These are phyloP conservation scores for Phengaris arion DNA, from an alignment of 2,888 invertebrate genomes.

Conservation along the genomic window DNA sequence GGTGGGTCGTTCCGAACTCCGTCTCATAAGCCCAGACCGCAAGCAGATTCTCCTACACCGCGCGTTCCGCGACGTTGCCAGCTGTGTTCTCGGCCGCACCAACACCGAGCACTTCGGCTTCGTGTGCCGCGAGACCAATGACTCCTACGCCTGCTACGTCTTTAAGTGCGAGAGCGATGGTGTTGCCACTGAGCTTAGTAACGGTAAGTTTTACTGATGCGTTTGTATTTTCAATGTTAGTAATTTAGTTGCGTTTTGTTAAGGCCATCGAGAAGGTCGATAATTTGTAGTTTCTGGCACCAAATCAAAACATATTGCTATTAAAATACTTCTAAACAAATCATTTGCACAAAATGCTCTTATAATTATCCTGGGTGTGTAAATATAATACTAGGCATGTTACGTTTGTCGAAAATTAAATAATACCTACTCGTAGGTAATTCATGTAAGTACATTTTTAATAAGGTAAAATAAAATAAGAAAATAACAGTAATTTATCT, in stretches of 20 bases:
- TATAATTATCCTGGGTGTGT: too few species aligned
- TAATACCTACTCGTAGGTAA: too few species aligned
- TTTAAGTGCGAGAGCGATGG: conserved; percentile 91
- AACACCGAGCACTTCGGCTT: conserved; percentile 95
- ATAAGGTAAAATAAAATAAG: neutral
- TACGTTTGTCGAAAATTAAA: too few species aligned
- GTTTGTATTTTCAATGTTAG: neutral
- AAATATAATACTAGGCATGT: too few species aligned
- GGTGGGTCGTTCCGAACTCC: conserved; percentile 91
- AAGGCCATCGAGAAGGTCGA: too few species aligned
- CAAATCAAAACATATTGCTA: too few species aligned
- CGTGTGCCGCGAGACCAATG: conserved; percentile 88
- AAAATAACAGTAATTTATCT: conserved; percentile 34
- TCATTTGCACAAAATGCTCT: too few species aligned
- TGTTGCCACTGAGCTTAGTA: conserved; percentile 89
- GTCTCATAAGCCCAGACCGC: conserved; percentile 94
- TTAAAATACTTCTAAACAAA: too few species aligned
- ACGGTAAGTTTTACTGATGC: conserved; percentile 64
- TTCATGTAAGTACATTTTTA: too few species aligned
- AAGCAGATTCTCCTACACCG: conserved; percentile 94
- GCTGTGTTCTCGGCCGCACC: conserved; percentile 90
- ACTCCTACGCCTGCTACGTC: conserved; percentile 88
- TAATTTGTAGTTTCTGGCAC: too few species aligned
- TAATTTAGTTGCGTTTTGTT: too few species aligned
- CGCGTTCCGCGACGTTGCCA: conserved; percentile 92